Evolutionary conservation across 30 jellyfish, hydroid and myxozoan species (phyloP).

Genomic region (Sanderia malayensis): DNA sequence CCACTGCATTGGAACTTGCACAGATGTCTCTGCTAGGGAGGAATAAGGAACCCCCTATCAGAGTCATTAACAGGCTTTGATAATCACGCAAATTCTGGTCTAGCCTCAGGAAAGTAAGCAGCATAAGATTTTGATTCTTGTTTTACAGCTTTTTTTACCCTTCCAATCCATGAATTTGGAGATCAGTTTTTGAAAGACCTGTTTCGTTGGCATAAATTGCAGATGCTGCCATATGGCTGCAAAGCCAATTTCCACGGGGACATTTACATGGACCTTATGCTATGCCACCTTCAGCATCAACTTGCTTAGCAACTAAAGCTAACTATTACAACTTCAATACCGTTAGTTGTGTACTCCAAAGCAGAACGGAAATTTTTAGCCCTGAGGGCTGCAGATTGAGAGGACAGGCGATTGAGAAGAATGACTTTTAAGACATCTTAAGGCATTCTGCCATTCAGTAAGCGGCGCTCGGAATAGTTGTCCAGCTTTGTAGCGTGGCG

Average conservation of each 20-base stretch:
- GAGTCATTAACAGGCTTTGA: not conserved
- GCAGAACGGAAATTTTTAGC: no score
- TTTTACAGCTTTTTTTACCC: slow-evolving; percentile 10
- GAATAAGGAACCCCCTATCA: not conserved
- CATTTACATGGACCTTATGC: slow-evolving; percentile 17
- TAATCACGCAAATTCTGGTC: not conserved
- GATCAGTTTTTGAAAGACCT: slow-evolving; percentile 34
- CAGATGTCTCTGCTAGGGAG: not conserved
- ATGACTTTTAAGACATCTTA: no score
- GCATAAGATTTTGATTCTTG: not conserved
- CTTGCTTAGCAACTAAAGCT: no score
- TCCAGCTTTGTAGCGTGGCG: no score
- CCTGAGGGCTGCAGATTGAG: no score
- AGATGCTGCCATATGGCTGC: slow-evolving; percentile 43
- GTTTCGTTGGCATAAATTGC: slow-evolving; percentile 16
- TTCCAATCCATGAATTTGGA: slow-evolving; percentile 27
- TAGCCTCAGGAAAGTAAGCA: not conserved
- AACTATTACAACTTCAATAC: no score
- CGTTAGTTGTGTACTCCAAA: no score
- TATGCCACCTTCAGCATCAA: slow-evolving; percentile 35
- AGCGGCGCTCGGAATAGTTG: no score
- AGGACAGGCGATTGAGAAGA: no score
- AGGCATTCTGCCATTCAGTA: no score
- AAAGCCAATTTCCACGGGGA: slow-evolving; percentile 36
- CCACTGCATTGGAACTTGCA: slow-evolving; percentile 25